These are phyloP conservation scores for Paraplagusia blochii DNA, from an alignment of 2,113 vertebrate genomes.

Conservation along the genomic window DNA sequence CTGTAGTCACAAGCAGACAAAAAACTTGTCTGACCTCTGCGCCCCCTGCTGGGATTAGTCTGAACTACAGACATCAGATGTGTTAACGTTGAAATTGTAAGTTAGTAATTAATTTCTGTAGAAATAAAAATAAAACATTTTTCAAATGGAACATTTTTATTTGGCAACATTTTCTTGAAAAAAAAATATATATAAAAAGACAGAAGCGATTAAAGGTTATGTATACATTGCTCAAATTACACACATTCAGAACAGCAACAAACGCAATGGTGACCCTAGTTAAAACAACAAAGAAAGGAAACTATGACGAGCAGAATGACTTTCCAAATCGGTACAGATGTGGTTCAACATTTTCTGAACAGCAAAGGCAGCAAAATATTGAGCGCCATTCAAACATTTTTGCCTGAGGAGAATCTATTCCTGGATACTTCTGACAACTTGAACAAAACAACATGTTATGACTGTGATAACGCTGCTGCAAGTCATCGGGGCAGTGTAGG, in stretches of 20 bases:
- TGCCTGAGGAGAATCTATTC: constrained; percentile 28
- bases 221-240: constrained; percentile 56
- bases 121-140: too few species aligned
- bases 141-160: constrained; percentile 63
- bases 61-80: too few species aligned
- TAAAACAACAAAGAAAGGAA: constrained; percentile 10
- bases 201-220: constrained; percentile 58
- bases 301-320: constrained; percentile 1
- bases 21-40: background rate
- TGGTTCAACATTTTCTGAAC: background rate
- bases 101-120: too few species aligned
- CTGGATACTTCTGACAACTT: constrained; percentile 10
- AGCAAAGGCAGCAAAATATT: background rate
- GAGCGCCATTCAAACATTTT: background rate
- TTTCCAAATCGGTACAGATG: constrained; percentile 1
- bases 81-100: too few species aligned
- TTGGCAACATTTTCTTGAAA: constrained; percentile 67
- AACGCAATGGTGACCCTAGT: constrained; percentile 15
- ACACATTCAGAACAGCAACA: constrained; percentile 37
- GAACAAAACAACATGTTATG: constrained; percentile 11
- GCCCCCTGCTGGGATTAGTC: too few species aligned
- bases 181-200: constrained; percentile 50
- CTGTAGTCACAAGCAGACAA: too few species aligned
- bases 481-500: constrained; percentile 44
- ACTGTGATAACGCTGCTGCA: constrained; percentile 40